A percentile compares a stretch with the other conserved stretches of the same genome.
These are phyloP conservation scores for Strongylocentrotus purpuratus DNA, from an alignment of 35 echinoderm and acorn worm genomes.

Conservation along the genomic window DNA sequence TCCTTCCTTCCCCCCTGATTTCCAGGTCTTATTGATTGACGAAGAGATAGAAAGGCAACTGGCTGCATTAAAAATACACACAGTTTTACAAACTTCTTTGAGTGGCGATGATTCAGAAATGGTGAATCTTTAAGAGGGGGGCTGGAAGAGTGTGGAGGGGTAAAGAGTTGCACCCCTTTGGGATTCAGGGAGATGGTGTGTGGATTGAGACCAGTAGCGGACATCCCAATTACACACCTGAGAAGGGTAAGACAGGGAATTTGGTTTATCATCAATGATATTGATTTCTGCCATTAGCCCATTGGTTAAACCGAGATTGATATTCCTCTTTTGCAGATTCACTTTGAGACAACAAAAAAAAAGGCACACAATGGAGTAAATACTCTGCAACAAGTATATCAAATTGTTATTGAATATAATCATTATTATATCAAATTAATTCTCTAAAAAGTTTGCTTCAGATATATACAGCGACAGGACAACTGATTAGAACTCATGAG, in stretches of 20 bases:
- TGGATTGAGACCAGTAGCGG: neutral
- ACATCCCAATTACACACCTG: conserved; percentile 24
- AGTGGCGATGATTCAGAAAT: neutral
- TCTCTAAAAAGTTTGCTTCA: neutral
- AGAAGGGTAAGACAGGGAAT: neutral
- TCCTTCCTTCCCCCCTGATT: neutral
- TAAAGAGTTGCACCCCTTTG: neutral
- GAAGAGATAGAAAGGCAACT: neutral
- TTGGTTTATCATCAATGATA: neutral
- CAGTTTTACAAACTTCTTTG: neutral
- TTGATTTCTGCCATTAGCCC: neutral
- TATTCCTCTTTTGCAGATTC: neutral
- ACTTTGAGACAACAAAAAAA: neutral
- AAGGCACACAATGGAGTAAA: neutral
- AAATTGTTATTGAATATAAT: neutral
- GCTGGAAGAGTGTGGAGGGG: neutral
- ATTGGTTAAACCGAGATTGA: neutral
- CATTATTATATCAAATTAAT: neutral
- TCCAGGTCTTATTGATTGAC: neutral
- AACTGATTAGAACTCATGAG: too few relatives aligned
- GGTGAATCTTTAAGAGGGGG: neutral
- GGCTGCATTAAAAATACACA: neutral
- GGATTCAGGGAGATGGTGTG: neutral
- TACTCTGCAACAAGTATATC: neutral
- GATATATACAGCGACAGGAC: neutral